Evolutionary conservation across 2,797 vertebrate genomes (phyloP).

Genomic region (Phoebastria nigripes): DNA sequence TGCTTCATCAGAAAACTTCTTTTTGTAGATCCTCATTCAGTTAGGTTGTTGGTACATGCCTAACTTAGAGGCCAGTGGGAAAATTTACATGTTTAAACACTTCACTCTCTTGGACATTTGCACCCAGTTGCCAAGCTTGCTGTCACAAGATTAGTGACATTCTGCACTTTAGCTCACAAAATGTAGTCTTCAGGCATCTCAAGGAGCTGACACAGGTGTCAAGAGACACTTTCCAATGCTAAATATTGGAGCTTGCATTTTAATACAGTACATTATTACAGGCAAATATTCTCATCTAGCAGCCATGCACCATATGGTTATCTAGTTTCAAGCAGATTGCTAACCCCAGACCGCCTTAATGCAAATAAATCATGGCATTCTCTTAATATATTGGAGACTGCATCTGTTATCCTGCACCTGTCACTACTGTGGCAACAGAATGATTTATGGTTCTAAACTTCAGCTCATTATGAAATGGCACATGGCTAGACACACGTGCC

Average conservation of each 20-base stretch:
- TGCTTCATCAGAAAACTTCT: conserved; percentile 41
- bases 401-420: conserved; percentile 67
- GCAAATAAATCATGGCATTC: conserved; percentile 66
- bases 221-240: conserved; percentile 57
- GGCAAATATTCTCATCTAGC: conserved; percentile 48
- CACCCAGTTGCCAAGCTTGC: background rate
- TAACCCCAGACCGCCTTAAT: conserved; percentile 50
- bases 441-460: conserved; percentile 56
- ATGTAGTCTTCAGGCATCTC: conserved; percentile 8
- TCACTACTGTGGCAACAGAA: background rate
- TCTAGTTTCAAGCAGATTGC: conserved; percentile 58
- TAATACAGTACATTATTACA: conserved; percentile 42
- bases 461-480: conserved; percentile 22
- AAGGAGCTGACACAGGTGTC: conserved; percentile 53
- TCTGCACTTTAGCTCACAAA: background rate
- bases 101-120: background rate
- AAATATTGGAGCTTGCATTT: conserved; percentile 51
- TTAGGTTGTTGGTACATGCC: background rate
- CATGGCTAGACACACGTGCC: conserved; percentile 11
- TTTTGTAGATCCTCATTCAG: background rate
- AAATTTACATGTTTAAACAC: background rate
- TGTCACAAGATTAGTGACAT: conserved; percentile 11
- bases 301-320: conserved; percentile 67
- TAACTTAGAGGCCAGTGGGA: background rate
- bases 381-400: conserved; percentile 26